Evolutionary conservation across 2,797 vertebrate species (phyloP), one percentile per base, ranked within the genome.

Genomic region (Phrynocephalus vlangalii): DNA sequence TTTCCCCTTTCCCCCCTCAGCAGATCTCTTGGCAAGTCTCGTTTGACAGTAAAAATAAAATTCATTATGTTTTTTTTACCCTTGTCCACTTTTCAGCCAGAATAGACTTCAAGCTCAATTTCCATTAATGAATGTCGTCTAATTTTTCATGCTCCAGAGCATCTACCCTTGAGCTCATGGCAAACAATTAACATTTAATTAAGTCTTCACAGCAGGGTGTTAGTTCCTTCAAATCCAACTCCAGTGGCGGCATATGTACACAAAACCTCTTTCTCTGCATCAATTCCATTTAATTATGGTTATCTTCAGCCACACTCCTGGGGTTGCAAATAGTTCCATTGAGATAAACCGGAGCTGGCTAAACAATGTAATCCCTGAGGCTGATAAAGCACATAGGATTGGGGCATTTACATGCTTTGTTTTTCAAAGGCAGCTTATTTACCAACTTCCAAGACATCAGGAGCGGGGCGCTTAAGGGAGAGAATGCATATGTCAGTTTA

Each of bases 81-180:
- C 22, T 81, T 94, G 91, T 93, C 89, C 86, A 88, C 91, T 94
- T 95, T 94, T 95, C 95, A 93, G 91, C 92, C 90, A 91, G 92
- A 91, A 48, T 3, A 60, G 90, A 90, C 92, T 95, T 95, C 92
- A 95, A 94, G 72, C 71, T 70, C 83, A 91, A 79, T 87, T 86
- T 91, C 95, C 92, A 94, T 92, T 94, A 89, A 94, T 95, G 94
- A 95, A 92, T 92, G 86, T 92, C 90, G 90, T 94, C 93, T 94
- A 91, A 93, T 94, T 91, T 90, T 82, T 90, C 88, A 93, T 89
- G 91, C 90, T 94, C 92, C 56, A 90, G 82, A 93, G 89, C 15
- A 2, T 87, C 88, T 87, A 91, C 82, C 82, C 87, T 92, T 93
- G 88, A 95, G 94, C 84, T 84, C 83, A 86, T 26, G 72, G 88